Evolutionary conservation across 2,888 invertebrate species (phyloP), one percentile per base, ranked within the genome.

Genomic region (Dioctria linearis): DNA sequence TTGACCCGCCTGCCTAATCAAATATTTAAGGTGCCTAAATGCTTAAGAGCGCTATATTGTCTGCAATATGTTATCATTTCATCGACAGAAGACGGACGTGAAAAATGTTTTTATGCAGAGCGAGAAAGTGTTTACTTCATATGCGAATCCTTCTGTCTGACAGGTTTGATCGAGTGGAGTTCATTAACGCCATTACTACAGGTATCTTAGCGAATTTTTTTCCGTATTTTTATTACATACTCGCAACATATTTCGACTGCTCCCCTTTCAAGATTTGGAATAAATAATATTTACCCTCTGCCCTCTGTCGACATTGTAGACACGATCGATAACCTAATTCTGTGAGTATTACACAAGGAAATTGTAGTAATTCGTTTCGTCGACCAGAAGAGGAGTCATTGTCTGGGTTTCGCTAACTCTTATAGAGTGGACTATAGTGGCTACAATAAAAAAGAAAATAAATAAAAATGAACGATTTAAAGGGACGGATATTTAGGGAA

Each of bases 281-380:
- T 3, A 57, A 9, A 39, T 11, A 73, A 59, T 57, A 40, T 42
- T 13, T 42, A 1, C 40, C 57, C 73, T 42, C 61, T 25, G 25
- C 25, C 25, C 25, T 25, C 25, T 25, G 25, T 25, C 59, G 9
- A 59, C 25, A 25, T 25, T 25, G 49, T 57, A 73, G 57, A 13
- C 54, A 57, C 73, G 73, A 73, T 73, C 73, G 57, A 73, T 73
- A 73, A 57, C 73, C 73, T 57, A 57, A 57, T 73, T 73, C 73
- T 69, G 49, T 73, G 42, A 57, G 11, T 66, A 9, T 40, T 66
- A 43, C 42, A n/a, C 8, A 61, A 61, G 67, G 46, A 67, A 46
- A 25, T 25, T 54, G 59, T 42, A 0, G 25, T 25, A 25, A 25
- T 11, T 39, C 61, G 11, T 61, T 61, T 61, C n/a, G 73, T 40